phyloP scores from a whole-genome alignment of 2,797 vertebrate species.

The Smutsia temminckii region DNA sequence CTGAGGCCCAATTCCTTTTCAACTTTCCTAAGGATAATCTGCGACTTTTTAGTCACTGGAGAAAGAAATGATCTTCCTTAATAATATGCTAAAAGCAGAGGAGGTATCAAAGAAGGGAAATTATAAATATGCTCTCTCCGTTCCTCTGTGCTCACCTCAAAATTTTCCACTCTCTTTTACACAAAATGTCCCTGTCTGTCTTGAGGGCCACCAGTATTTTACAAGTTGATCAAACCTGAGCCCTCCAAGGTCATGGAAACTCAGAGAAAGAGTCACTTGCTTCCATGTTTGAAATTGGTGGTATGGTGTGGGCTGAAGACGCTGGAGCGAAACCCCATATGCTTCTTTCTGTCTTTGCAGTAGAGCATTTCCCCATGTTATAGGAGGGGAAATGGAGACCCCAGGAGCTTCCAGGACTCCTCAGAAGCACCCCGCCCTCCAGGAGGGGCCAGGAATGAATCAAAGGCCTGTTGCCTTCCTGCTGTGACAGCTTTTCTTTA shows the following conservation, averaged over 20 bases:
- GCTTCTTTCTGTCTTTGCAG: background rate
- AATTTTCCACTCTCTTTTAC: background rate
- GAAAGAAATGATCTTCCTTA: background rate
- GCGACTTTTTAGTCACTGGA: background rate
- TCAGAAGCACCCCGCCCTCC: too few relatives aligned
- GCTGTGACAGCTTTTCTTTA: background rate
- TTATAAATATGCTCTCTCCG: accelerated
- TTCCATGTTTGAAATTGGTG: background rate
- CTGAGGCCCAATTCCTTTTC: background rate
- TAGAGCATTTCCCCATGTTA: background rate
- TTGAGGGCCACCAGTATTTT: background rate
- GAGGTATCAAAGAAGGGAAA: background rate
- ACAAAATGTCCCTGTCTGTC: background rate
- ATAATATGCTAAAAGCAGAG: background rate
- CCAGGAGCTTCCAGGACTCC: background rate
- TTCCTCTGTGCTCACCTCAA: background rate
- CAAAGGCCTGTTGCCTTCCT: too few relatives aligned
- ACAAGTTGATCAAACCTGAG: background rate
- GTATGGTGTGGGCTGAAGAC: background rate
- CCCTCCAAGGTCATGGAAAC: background rate
- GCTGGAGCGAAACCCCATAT: accelerated
- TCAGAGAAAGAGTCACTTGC: background rate
- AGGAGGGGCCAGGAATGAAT: too few relatives aligned
- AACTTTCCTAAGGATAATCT: background rate
- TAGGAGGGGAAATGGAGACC: background rate